Conservation (phyloP, 2,888 invertebrate genomes). For the Caenorhabditis sinica region DNA sequence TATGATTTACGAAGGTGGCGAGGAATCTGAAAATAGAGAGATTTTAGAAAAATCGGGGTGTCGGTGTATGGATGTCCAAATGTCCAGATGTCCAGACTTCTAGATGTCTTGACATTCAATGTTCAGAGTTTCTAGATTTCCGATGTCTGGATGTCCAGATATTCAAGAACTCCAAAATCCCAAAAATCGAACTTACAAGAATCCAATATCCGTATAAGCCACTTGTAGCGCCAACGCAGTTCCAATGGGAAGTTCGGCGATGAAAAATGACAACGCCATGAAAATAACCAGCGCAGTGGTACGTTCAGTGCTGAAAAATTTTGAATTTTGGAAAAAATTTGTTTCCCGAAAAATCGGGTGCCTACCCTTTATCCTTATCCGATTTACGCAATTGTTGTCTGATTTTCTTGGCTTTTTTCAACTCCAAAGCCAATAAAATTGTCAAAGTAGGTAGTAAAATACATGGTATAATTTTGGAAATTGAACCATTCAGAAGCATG, state of each 20-base stretch:
- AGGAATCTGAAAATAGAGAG: slow-evolving; percentile 30
- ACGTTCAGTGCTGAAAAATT: slow-evolving; percentile 5
- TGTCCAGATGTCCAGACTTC: too few relatives aligned
- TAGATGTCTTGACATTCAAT: too few relatives aligned
- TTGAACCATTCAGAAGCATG: slow-evolving; percentile 30
- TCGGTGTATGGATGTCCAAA: too few relatives aligned
- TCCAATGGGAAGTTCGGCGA: slow-evolving; percentile 13
- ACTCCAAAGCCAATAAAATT: not conserved
- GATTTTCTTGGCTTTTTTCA: not conserved
- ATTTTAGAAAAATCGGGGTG: too few relatives aligned
- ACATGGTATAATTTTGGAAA: slow-evolving; percentile 37
- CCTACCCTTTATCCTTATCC: slow-evolving; percentile 18
- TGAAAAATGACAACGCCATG: slow-evolving; percentile 12
- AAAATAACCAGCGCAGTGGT: slow-evolving; percentile 12
- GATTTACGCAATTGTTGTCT: not conserved
- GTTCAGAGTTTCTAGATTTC: too few relatives aligned
- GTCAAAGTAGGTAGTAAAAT: slow-evolving; percentile 16
- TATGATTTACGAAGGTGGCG: slow-evolving; percentile 36
- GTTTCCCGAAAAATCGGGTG: not conserved
- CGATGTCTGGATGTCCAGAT: not conserved
- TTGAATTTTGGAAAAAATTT: too few relatives aligned
- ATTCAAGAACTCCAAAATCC: not conserved
- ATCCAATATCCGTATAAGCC: slow-evolving; percentile 21
- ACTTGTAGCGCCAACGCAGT: slow-evolving; percentile 10
- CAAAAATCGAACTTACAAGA: slow-evolving; percentile 3